Evolutionary conservation across 2,888 invertebrate genomes (phyloP), one percentile per base, ranked within the genome.

Genomic region (Rhingia campestris): DNA sequence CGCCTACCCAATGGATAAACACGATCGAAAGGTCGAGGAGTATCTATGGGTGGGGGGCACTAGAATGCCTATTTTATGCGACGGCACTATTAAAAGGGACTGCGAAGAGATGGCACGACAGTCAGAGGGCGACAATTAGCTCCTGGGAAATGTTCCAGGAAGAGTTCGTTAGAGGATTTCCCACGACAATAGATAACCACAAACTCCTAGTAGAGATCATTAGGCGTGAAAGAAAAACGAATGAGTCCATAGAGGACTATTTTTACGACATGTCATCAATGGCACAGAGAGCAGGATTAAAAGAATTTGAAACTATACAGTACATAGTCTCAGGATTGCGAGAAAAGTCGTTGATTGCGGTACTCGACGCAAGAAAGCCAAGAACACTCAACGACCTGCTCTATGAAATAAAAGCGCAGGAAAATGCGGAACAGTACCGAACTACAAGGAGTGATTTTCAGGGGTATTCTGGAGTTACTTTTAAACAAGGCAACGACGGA

Each of bases 361-460:
- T 64, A 4, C 63, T 64, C 3, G 51, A 64, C 6, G 63, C 63
- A 0, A 51, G 63, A 37, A 49, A 64, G 39, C 63, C 63, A 30
- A 39, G 4, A 5, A 64, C 49, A 4, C 37, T 63, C 6, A 49
- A 63, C 7, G 22, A 64, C 0, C 14, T 64, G 3, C 39, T 64
- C 10, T 7, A 39, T 30, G 63, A 64, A 39, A 64, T 64, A 0
- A 64, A 64, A 51, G 10, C 4, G 1, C 63, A 64, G 6, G 51
- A 51, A 41, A 64, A 51, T 47, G 51, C 63, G 2, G 39, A 51
- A 12, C 63, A 64, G 6, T 64, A 64, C n/a, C 49, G 63, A 39
- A 32, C 6, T n/a, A 64, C 49, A 4, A 49, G 63, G 9, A 37
- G 32, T 7, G 39, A 51, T 7, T 51, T 64, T 37, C 63, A 63